A percentile compares a stretch with the other conserved stretches of the same genome.
Conservation (phyloP, 2,797 vertebrate genomes). For the Pristis pectinata region DNA sequence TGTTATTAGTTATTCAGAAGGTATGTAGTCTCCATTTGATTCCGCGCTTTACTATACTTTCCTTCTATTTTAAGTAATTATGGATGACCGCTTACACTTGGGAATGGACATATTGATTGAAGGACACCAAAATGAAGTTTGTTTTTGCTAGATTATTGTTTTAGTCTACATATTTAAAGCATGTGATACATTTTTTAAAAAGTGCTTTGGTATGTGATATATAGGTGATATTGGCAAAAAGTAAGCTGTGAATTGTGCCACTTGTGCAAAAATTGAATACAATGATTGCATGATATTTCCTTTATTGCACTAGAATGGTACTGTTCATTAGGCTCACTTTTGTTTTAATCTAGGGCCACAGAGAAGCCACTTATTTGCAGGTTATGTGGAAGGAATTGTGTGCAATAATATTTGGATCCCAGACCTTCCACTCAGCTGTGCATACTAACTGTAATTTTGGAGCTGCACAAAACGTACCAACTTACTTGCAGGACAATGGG, state of each 20-base stretch:
- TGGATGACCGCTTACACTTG: neutral
- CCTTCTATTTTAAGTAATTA: conserved; percentile 9
- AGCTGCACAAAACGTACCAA: too few relatives aligned
- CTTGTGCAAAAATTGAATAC: too few relatives aligned
- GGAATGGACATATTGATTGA: neutral
- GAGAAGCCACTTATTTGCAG: too few relatives aligned
- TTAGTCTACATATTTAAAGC: neutral
- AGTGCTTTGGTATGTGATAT: neutral
- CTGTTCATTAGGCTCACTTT: too few relatives aligned
- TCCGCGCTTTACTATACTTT: neutral
- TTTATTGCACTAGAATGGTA: too few relatives aligned
- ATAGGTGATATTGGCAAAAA: neutral
- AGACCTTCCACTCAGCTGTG: too few relatives aligned
- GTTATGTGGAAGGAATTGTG: too few relatives aligned
- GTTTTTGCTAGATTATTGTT: neutral
- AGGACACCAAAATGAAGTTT: neutral
- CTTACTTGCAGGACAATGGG: too few relatives aligned
- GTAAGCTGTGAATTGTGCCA: neutral
- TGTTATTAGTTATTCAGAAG: conserved; percentile 6
- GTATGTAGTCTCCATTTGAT: neutral
- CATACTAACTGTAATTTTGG: too few relatives aligned
- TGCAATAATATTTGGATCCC: too few relatives aligned
- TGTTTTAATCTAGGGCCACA: too few relatives aligned
- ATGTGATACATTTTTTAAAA: neutral
- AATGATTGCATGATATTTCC: too few relatives aligned